Base-by-base conservation (phyloP, 1,140 invertebrate species). In the Microplitis mediator region DNA sequence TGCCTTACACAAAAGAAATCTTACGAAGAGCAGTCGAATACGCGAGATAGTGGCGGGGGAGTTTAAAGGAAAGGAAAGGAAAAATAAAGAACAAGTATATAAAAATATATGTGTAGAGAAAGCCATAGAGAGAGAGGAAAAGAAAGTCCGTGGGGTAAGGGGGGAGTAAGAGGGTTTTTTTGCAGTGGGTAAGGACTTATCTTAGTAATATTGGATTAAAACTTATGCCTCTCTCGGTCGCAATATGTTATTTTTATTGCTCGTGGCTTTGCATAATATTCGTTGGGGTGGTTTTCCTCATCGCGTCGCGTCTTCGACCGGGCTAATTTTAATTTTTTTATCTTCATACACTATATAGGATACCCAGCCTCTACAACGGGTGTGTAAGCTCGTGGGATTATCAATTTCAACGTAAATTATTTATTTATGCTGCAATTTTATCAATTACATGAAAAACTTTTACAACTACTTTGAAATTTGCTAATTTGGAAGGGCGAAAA, bases 161-260 rank as follows among this genome's bases (percentile, higher is more conserved):
- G 70, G 8, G 54, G 32, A 56, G 64, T 51, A 45, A 58, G 50
- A 39, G 66, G 65, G 60, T 64, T 69, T 69, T 72, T 73, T 68
- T 60, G 9, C 63, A 51, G 62, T 67, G 64, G 62, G 50, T 68
- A 73, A 31, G 39, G 75, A 87, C 83, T 87, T 86, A 86, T 86
- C 86, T 86, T 80, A 80, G 84, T 85, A 83, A 86, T 87, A 86
- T 87, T 87, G 85, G 86, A 87, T 87, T 87, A 87, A 87, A 87
- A 87, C 85, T 87, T 86, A 85, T 84, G 83, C 84, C 80, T 84
- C 80, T 84, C 82, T 79, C 80, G 81, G 76, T 81, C 78, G 86
- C 85, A 87, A 87, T 87, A 87, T 86, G 86, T 87, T 87, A 87
- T 87, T 87, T 86, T 87, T 87, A 87, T 87, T 87, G 84, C 86